Conservation (phyloP, 2,888 invertebrate species). For the Melanotus villosus region DNA sequence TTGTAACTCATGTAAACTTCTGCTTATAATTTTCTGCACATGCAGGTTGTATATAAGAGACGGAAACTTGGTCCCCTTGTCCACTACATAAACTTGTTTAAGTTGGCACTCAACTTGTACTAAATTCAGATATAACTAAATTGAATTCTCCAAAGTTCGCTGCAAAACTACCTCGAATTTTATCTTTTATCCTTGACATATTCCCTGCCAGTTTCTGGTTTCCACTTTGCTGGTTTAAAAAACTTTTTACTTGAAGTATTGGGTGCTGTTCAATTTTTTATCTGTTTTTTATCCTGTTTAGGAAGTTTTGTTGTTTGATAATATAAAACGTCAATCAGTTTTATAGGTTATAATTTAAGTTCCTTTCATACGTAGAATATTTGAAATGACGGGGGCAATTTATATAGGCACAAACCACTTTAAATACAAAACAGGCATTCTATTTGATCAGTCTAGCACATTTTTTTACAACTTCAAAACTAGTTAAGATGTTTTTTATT, state of each 20-base stretch:
- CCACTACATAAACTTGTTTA: conserved; percentile 8
- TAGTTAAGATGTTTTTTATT: no score
- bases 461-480: no score
- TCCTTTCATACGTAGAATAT: no score
- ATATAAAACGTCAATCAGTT: not conserved
- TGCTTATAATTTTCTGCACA: not conserved
- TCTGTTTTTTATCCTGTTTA: not conserved
- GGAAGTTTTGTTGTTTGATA: not conserved
- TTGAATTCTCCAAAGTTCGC: conserved; percentile 10
- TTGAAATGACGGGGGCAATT: no score
- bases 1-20: no score
- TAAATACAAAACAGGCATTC: no score
- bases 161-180: conserved; percentile 6
- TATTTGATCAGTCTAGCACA: no score
- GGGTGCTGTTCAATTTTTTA: not conserved
- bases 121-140: conserved; percentile 15
- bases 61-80: not conserved
- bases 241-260: not conserved
- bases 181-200: conserved; percentile 15
- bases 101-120: conserved; percentile 1
- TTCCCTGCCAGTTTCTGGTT: not conserved
- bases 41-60: not conserved
- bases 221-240: not conserved
- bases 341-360: no score
- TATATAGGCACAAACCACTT: no score